phyloP scores from a whole-genome alignment of 2,888 invertebrate species.

The Dasypolia templi region DNA sequence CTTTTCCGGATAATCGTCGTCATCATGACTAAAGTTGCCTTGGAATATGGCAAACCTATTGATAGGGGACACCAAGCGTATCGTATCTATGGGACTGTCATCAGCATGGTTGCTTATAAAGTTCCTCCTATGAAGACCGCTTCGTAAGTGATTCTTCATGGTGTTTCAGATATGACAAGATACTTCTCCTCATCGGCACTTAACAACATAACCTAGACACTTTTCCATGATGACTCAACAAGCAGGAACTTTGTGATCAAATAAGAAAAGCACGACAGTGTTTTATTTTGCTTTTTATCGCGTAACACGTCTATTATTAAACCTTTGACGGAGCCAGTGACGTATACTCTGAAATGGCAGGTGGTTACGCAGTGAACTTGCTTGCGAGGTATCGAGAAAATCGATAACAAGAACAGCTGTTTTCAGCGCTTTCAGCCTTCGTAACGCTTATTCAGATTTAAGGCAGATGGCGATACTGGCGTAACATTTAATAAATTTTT shows the following conservation, averaged over 20 bases:
- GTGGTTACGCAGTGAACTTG: slow-evolving; percentile 81
- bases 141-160: slow-evolving; percentile 76
- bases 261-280: slow-evolving; percentile 23
- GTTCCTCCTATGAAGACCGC: slow-evolving; percentile 80
- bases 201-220: slow-evolving; percentile 77
- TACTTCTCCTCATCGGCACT: slow-evolving; percentile 53
- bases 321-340: slow-evolving; percentile 63
- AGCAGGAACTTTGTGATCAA: slow-evolving; percentile 33
- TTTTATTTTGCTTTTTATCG: slow-evolving; percentile 53
- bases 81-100: slow-evolving; percentile 82
- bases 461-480: slow-evolving; percentile 73
- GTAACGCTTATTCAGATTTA: slow-evolving; percentile 15
- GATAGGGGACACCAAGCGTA: slow-evolving; percentile 84
- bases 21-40: slow-evolving; percentile 78
- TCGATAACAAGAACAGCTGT: slow-evolving; percentile 86
- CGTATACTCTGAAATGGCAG: slow-evolving; percentile 69
- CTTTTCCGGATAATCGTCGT: slow-evolving; percentile 80
- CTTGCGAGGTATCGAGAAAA: slow-evolving; percentile 78
- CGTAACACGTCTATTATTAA: slow-evolving; percentile 58
- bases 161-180: slow-evolving; percentile 55
- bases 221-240: slow-evolving; percentile 42
- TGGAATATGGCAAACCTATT: slow-evolving; percentile 84
- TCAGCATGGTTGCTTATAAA: slow-evolving; percentile 82
- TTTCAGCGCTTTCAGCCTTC: slow-evolving; percentile 52
- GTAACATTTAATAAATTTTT: slow-evolving; percentile 4